A percentile compares a stretch with the other conserved stretches of the same genome.
phyloP scores from a whole-genome alignment of 2,888 invertebrate species.

The Diarsia brunnea region DNA sequence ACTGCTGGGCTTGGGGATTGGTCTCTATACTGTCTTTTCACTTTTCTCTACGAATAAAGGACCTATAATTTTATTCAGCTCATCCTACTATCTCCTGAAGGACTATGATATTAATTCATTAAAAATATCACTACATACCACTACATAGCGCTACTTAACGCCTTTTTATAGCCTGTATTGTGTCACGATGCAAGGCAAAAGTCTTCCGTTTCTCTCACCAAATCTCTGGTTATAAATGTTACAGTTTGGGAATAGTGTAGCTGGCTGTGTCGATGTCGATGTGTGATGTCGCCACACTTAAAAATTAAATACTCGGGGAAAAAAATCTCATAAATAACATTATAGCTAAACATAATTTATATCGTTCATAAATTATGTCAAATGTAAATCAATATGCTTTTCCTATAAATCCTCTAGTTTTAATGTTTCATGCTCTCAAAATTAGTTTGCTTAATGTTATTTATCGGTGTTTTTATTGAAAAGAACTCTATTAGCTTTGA shows the following conservation, averaged over 20 bases:
- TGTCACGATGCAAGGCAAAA: too few relatives aligned
- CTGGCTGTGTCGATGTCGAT: too few relatives aligned
- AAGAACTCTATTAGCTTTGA: constrained; percentile 53
- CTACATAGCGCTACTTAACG: neutral
- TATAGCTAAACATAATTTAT: constrained; percentile 49
- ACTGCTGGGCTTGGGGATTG: neutral
- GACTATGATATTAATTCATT: neutral
- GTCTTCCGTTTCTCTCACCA: too few relatives aligned
- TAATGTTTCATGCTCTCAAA: constrained; percentile 53
- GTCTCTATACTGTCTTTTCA: neutral
- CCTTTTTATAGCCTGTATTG: too few relatives aligned
- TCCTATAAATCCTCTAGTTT: constrained; percentile 43
- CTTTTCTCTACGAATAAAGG: neutral
- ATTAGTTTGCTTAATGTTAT: constrained; percentile 54
- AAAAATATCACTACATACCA: neutral
- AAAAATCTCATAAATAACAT: constrained; percentile 49
- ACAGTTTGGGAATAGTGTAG: too few relatives aligned
- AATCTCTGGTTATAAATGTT: too few relatives aligned
- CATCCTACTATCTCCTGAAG: neutral
- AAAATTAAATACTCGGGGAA: constrained; percentile 38
- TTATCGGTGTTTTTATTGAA: constrained; percentile 63
- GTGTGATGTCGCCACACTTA: constrained; percentile 45
- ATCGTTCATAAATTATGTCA: constrained; percentile 57
- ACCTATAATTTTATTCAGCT: neutral
- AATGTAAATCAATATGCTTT: constrained; percentile 60